Conservation (phyloP, 2,113 vertebrate genomes). For the Oostethus manadensis region DNA sequence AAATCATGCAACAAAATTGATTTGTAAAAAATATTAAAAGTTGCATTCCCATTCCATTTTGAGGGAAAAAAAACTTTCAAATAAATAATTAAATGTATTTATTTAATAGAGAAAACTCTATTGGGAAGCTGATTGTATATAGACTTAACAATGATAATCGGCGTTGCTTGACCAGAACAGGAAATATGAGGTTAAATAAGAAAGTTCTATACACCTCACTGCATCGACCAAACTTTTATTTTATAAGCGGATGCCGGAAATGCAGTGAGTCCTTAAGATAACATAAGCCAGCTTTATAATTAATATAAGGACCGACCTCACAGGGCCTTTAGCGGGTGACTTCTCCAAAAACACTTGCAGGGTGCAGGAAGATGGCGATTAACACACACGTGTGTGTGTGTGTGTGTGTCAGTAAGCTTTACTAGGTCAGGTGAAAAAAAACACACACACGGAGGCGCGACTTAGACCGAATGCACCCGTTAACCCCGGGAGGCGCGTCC, state of each 20-base stretch:
- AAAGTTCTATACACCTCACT: background rate
- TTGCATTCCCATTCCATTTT: no score
- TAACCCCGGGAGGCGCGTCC: slow-evolving; percentile 61
- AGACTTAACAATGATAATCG: no score
- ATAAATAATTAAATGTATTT: no score
- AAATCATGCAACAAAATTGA: no score
- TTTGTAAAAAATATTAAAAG: no score
- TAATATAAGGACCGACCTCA: slow-evolving; percentile 57
- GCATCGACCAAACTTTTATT: slow-evolving; percentile 31
- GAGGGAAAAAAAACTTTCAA: no score
- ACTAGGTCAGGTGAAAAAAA: slow-evolving; percentile 58
- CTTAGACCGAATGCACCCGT: slow-evolving; percentile 61
- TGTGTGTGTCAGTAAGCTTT: slow-evolving; percentile 32
- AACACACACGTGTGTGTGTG: slow-evolving; percentile 39
- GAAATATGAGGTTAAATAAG: background rate
- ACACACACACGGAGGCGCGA: slow-evolving; percentile 45
- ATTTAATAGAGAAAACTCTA: no score
- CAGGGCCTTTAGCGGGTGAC: slow-evolving; percentile 57
- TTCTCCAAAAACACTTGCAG: slow-evolving; percentile 10
- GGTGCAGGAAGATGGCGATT: slow-evolving; percentile 21
- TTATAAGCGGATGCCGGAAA: slow-evolving; percentile 30
- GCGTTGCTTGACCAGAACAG: background rate
- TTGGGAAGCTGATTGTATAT: no score
- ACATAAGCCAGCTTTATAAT: slow-evolving; percentile 36
- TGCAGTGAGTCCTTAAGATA: background rate